These are phyloP conservation scores for Apodemia zela DNA, from an alignment of 2,888 invertebrate genomes.

Conservation along the genomic window DNA sequence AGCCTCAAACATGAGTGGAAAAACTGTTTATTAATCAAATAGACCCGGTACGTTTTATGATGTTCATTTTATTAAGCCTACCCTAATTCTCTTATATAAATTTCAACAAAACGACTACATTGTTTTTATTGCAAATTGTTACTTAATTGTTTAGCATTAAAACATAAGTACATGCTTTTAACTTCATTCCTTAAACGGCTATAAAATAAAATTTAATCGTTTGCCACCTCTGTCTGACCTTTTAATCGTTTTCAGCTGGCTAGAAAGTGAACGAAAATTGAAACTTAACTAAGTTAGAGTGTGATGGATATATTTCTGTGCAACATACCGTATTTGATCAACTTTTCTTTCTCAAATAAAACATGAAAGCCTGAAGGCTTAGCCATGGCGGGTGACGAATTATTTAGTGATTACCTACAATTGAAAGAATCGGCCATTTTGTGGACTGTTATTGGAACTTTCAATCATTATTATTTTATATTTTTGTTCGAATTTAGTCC, in stretches of 20 bases:
- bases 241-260: slow-evolving; percentile 49
- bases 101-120: too few species aligned
- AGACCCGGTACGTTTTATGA: too few species aligned
- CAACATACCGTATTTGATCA: slow-evolving; percentile 55
- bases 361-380: slow-evolving; percentile 48
- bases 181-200: too few species aligned
- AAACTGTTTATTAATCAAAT: too few species aligned
- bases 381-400: slow-evolving; percentile 33
- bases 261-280: slow-evolving; percentile 42
- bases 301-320: slow-evolving; percentile 47
- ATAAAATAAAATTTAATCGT: neutral
- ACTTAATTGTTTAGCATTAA: too few species aligned
- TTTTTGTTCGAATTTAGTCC: too few species aligned
- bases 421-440: slow-evolving; percentile 20
- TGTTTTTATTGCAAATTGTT: too few species aligned
- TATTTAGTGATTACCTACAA: slow-evolving; percentile 35
- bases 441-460: slow-evolving; percentile 11
- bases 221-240: slow-evolving; percentile 42
- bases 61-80: too few species aligned
- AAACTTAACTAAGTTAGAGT: slow-evolving; percentile 33
- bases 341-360: slow-evolving; percentile 68
- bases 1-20: too few species aligned
- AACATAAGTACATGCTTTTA: too few species aligned
- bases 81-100: too few species aligned
- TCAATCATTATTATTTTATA: too few species aligned